Evolutionary conservation across 2,797 vertebrate species (phyloP).

Genomic region (Eremophila alpestris): DNA sequence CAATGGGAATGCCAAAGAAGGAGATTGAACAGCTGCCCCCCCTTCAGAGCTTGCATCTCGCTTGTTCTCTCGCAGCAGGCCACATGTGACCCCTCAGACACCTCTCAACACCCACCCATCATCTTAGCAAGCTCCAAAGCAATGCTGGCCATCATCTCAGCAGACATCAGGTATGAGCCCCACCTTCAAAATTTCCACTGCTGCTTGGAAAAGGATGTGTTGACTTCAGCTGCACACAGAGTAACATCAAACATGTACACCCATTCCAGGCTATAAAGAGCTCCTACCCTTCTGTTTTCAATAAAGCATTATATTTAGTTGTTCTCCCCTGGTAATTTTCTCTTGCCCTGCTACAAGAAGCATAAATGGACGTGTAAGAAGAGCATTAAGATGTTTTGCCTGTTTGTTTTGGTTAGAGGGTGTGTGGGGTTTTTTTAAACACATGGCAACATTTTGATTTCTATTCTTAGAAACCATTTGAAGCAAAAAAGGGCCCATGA

Average conservation of each 20-base stretch:
- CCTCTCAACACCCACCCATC: background rate
- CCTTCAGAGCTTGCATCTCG: background rate
- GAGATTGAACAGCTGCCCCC: background rate
- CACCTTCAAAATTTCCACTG: background rate
- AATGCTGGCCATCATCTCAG: background rate
- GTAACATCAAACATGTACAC: background rate
- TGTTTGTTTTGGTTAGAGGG: conserved; percentile 35
- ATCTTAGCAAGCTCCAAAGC: background rate
- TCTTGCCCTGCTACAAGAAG: background rate
- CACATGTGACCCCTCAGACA: background rate
- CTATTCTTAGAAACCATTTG: conserved; percentile 56
- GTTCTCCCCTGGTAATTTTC: background rate
- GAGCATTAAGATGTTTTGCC: background rate
- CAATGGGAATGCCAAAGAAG: background rate
- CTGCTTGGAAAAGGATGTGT: background rate
- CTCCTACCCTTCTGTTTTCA: background rate
- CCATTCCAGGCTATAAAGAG: background rate
- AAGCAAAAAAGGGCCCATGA: conserved; percentile 22
- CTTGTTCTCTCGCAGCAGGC: fast-evolving
- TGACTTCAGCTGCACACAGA: background rate
- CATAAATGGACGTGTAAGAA: background rate
- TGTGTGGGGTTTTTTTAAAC: background rate
- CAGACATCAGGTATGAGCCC: background rate
- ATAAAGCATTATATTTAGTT: background rate
- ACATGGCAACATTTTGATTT: conserved; percentile 57